Evolutionary conservation across 1,140 invertebrate species (phyloP), one percentile per base, ranked within the genome.

Genomic region (Triops longicaudatus): DNA sequence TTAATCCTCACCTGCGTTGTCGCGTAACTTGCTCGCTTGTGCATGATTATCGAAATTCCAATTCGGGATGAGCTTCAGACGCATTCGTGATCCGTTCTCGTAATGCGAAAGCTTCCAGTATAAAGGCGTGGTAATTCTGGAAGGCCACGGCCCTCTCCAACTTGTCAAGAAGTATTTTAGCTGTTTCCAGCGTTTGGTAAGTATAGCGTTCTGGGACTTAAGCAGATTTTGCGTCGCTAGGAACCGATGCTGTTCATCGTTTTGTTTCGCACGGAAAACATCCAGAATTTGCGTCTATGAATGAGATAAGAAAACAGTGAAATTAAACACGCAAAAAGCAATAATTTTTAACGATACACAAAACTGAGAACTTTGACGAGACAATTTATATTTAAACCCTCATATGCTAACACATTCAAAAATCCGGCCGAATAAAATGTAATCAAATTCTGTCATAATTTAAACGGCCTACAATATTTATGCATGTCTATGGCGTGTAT

Each of bases 31-130:
- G 78, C 88, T 88, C 0, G 89, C 89, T 77, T 89, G 88, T n/a
- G 83, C 84, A 79, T 90, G 89, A 42, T 81, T 83, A 82, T 88
- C 87, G 85, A 84, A 90, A 78, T 83, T 85, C 80, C 84, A 82
- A 78, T 87, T 88, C 0, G 86, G 88, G 72, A 87, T 84, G 73
- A 90, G 81, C 80, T 90, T 90, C 1, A 89, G 84, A 26, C 89
- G 84, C 89, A 91, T 91, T 43, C 89, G 83, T 1, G 86, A 86
- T 50, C 87, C 87, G 81, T 90, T 91, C 80, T 91, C 89, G 79
- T 90, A 87, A 50, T 86, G 86, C 3, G 89, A 89, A 6, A 90
- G 82, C 79, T 88, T 89, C 89, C 87, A 88, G 78, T 86, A 85
- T 72, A 84, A 81, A 28, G 83, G 81, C 1, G 78, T 74, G 7